These are phyloP conservation scores for Chrysolina haemoptera DNA, from an alignment of 2,888 invertebrate species.

Conservation along the genomic window DNA sequence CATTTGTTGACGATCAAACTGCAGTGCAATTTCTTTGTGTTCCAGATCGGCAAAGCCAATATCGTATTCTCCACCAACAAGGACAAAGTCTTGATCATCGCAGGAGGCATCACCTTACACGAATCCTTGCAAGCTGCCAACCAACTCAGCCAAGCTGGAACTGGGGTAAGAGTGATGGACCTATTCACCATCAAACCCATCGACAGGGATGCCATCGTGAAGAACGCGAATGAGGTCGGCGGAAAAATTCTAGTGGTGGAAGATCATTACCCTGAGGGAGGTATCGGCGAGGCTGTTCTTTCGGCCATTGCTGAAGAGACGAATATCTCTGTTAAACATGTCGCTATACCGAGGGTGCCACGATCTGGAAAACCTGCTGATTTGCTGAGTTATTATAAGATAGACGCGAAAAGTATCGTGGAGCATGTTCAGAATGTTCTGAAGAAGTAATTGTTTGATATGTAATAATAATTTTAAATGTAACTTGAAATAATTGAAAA, in stretches of 20 bases:
- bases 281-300: constrained; percentile 93
- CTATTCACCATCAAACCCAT: constrained; percentile 96
- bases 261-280: constrained; percentile 96
- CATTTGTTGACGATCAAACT: too few species aligned
- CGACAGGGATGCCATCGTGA: constrained; percentile 81
- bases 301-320: constrained; percentile 81
- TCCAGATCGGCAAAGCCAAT: constrained; percentile 80
- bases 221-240: constrained; percentile 81
- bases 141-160: constrained; percentile 76
- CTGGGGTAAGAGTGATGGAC: constrained; percentile 88
- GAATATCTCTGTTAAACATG: constrained; percentile 79
- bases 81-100: constrained; percentile 88
- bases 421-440: constrained; percentile 74
- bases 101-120: constrained; percentile 91
- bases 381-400: constrained; percentile 88
- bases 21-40: constrained; percentile 7
- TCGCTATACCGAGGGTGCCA: constrained; percentile 87
- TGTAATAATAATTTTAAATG: background rate
- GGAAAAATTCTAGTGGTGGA: constrained; percentile 92
- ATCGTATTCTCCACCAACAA: constrained; percentile 80
- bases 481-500: too few species aligned
- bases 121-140: constrained; percentile 89
- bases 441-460: constrained; percentile 43
- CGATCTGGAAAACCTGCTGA: constrained; percentile 90
- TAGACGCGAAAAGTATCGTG: constrained; percentile 77